phyloP scores from a whole-genome alignment of 2,113 vertebrate species.

The Calypte anna region DNA sequence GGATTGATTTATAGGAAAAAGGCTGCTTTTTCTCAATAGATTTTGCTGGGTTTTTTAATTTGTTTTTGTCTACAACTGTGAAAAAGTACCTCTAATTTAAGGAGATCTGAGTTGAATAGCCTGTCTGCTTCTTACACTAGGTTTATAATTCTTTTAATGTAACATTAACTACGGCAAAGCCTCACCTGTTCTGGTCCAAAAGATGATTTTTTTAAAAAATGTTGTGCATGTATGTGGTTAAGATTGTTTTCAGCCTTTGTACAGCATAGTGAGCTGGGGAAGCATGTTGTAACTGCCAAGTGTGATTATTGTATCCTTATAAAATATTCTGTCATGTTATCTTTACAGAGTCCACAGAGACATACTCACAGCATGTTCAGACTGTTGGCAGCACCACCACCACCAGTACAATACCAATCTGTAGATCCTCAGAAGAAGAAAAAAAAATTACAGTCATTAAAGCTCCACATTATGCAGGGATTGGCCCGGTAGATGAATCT shows the following conservation, averaged over 20 bases:
- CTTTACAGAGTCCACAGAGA: slow-evolving; percentile 77
- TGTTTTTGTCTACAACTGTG: not conserved
- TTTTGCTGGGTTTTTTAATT: not conserved
- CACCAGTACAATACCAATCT: slow-evolving; percentile 87
- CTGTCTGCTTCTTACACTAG: not conserved
- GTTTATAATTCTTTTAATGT: not conserved
- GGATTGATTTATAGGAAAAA: not conserved
- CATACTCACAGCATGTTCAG: slow-evolving; percentile 83
- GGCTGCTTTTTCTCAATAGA: not conserved
- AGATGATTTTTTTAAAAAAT: not conserved
- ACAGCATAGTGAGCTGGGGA: not conserved
- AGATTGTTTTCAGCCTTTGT: not conserved
- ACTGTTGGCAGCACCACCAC: slow-evolving; percentile 76
- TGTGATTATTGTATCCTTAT: not conserved
- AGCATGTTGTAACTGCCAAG: not conserved
- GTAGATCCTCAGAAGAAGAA: slow-evolving; percentile 92
- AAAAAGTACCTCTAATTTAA: not conserved
- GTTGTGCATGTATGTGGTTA: not conserved
- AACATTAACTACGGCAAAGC: not conserved
- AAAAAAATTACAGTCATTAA: slow-evolving; percentile 93
- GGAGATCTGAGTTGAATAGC: not conserved
- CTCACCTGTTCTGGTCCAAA: not conserved
- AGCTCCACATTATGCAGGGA: slow-evolving; percentile 94
- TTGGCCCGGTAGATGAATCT: slow-evolving; percentile 93
- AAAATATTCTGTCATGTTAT: slow-evolving; percentile 31